These are phyloP conservation scores for Atrichornis clamosus DNA, from an alignment of 2,113 vertebrate species.

Conservation along the genomic window DNA sequence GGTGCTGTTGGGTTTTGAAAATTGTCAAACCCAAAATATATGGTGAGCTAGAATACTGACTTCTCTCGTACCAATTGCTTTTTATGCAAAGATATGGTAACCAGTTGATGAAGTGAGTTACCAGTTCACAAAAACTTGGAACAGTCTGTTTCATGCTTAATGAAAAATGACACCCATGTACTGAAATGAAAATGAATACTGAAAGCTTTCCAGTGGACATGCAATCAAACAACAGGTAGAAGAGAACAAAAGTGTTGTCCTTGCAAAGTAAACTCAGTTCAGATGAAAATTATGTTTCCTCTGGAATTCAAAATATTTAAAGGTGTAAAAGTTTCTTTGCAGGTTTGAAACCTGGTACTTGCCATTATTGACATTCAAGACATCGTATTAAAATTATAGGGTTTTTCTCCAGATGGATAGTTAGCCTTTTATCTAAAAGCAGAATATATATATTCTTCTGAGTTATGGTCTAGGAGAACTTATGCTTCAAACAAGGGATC, in stretches of 20 bases:
- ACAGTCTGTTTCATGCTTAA: neutral
- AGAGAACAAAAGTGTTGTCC: neutral
- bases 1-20: neutral
- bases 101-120: neutral
- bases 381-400: neutral
- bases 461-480: neutral
- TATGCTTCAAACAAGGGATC: neutral
- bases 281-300: neutral
- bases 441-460: neutral
- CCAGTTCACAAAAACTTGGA: neutral
- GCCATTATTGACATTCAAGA: neutral
- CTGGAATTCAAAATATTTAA: neutral
- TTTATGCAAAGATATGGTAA: neutral
- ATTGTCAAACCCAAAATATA: neutral
- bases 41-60: neutral
- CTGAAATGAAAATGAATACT: conserved; percentile 17
- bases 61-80: neutral
- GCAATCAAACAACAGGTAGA: conserved; percentile 33
- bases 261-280: neutral
- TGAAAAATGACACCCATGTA: neutral
- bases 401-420: neutral
- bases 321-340: neutral
- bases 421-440: neutral
- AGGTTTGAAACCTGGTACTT: neutral
- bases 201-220: conserved; percentile 2